Evolutionary conservation across 1,140 invertebrate genomes (phyloP).

Genomic region (Tetramorium simillimum): DNA sequence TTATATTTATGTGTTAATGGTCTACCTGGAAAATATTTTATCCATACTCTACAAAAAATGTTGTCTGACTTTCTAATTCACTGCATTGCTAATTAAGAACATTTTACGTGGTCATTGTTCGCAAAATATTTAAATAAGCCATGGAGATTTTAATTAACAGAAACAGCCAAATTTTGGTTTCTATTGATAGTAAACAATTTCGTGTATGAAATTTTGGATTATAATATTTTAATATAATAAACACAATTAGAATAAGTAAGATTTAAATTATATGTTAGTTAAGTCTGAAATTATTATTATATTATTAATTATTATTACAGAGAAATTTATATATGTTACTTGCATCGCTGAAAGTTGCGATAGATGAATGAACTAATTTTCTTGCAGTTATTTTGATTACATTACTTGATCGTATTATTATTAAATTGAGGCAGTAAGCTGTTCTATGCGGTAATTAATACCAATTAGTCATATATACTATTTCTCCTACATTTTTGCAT

Average conservation of each 20-base stretch:
- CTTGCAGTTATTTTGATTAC: constrained; percentile 46
- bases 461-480: constrained; percentile 60
- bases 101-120: constrained; percentile 9
- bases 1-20: not conserved
- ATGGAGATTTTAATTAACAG: constrained; percentile 61
- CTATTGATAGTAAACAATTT: not conserved
- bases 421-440: constrained; percentile 52
- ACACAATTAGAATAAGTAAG: not conserved
- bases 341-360: not conserved
- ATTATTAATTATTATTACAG: not conserved
- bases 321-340: not conserved
- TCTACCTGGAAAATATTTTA: not conserved
- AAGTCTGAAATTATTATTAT: not conserved
- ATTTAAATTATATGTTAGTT: not conserved
- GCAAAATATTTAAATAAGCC: constrained; percentile 62
- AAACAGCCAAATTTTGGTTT: constrained; percentile 20
- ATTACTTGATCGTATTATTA: constrained; percentile 53
- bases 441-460: not conserved
- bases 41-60: not conserved
- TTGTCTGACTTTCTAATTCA: not conserved
- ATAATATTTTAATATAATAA: not conserved
- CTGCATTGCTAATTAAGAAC: not conserved
- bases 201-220: not conserved
- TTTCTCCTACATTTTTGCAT: constrained; percentile 64
- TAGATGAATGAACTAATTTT: constrained; percentile 39